A percentile compares a stretch with the other conserved stretches of the same genome.
Conservation (phyloP, 2,888 invertebrate genomes). For the Ischnura elegans region DNA sequence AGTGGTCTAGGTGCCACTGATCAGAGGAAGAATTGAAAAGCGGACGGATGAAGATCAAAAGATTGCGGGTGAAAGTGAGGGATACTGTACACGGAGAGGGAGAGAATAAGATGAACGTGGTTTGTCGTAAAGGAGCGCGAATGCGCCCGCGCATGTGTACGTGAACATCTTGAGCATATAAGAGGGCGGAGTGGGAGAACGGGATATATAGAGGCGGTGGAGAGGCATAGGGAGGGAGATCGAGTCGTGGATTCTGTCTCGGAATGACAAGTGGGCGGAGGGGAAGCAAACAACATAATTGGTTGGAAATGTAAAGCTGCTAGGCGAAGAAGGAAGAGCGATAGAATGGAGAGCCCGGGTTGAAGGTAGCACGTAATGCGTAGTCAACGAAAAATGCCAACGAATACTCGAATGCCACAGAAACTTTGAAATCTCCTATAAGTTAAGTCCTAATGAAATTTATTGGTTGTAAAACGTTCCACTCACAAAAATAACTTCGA, state of each 20-base stretch:
- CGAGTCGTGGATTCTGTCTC: constrained; percentile 32
- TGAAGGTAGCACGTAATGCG: background rate
- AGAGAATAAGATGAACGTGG: constrained; percentile 55
- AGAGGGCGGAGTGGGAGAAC: constrained; percentile 5
- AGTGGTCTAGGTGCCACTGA: constrained; percentile 37
- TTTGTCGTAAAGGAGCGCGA: constrained; percentile 56
- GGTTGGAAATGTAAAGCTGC: constrained; percentile 30
- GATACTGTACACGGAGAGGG: constrained; percentile 43
- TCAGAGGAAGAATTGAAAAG: constrained; percentile 33
- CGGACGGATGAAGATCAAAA: constrained; percentile 58
- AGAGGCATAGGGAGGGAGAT: constrained; percentile 43
- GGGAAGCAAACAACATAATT: constrained; percentile 60
- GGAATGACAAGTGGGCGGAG: constrained; percentile 50
- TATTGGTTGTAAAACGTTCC: no score
- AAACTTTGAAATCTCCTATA: background rate
- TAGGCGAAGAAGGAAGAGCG: background rate
- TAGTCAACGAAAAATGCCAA: background rate
- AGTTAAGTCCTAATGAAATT: no score
- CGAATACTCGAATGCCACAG: background rate
- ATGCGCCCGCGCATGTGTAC: constrained; percentile 14
- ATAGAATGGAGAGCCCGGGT: background rate
- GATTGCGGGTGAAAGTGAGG: constrained; percentile 58
- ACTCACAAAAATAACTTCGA: no score
- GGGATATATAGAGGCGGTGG: background rate
- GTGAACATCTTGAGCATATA: constrained; percentile 53